These are phyloP conservation scores for Graptemys geographica DNA, from an alignment of 2,797 vertebrate genomes.

Conservation along the genomic window DNA sequence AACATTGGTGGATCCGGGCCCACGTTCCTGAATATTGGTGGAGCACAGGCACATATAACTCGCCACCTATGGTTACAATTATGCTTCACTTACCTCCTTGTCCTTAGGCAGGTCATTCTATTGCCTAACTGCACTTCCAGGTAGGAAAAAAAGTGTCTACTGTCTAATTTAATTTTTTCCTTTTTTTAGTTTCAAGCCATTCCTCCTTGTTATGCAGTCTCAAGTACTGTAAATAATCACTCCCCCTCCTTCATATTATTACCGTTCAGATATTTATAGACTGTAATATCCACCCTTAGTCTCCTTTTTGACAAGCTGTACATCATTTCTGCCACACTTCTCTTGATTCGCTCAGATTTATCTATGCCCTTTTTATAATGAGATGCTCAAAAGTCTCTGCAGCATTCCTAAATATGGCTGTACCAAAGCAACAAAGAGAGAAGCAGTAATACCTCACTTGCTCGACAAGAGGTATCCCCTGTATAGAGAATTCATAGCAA, in stretches of 20 bases:
- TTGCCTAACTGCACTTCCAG: constrained; percentile 70
- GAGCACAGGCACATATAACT: too few relatives aligned
- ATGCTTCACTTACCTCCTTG: constrained; percentile 73
- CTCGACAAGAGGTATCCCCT: background rate
- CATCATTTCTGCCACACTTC: constrained; percentile 81
- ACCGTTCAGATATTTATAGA: constrained; percentile 86
- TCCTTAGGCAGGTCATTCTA: constrained; percentile 62
- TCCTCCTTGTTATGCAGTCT: constrained; percentile 80
- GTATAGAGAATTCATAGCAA: background rate
- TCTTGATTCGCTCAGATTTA: constrained; percentile 79
- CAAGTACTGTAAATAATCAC: constrained; percentile 81
- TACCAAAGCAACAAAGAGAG: background rate
- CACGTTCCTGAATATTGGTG: too few relatives aligned
- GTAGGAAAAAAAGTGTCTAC: constrained; percentile 71
- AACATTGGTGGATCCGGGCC: too few relatives aligned
- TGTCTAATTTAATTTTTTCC: constrained; percentile 74
- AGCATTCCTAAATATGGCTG: constrained; percentile 21
- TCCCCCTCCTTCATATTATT: constrained; percentile 81
- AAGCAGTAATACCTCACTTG: background rate
- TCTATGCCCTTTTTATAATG: constrained; percentile 79
- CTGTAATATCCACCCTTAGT: constrained; percentile 79
- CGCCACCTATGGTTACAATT: background rate
- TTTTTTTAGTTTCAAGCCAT: constrained; percentile 78
- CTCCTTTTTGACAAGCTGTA: constrained; percentile 77
- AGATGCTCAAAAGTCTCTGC: constrained; percentile 71